Conservation (phyloP, 2,888 invertebrate genomes). For the Mythimna vitellina region DNA sequence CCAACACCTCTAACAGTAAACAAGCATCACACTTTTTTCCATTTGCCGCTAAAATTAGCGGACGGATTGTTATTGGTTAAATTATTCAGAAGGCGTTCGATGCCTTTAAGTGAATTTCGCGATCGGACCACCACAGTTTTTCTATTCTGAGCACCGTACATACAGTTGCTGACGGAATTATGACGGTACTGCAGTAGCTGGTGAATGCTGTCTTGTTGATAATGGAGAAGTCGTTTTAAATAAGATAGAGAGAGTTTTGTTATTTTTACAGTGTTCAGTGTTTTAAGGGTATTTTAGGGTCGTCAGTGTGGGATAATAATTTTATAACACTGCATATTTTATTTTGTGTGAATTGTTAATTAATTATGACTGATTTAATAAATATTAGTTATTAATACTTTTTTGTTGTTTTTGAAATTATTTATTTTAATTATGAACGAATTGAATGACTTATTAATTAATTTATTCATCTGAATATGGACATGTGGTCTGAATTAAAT, state of each 20-base stretch:
- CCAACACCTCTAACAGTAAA: constrained; percentile 25
- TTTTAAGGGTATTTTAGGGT: not conserved
- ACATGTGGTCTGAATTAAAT: no score
- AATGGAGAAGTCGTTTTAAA: constrained; percentile 9
- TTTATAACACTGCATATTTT: no score
- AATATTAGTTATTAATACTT: no score
- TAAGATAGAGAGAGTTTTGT: not conserved
- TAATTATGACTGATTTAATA: no score
- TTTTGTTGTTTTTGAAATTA: no score
- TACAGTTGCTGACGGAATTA: constrained; percentile 46
- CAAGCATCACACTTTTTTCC: constrained; percentile 74
- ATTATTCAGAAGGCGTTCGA: constrained; percentile 87
- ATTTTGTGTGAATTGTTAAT: no score
- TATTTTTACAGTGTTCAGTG: not conserved
- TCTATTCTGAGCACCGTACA: constrained; percentile 60
- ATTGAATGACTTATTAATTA: no score
- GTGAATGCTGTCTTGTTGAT: constrained; percentile 32
- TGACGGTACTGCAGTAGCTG: constrained; percentile 22
- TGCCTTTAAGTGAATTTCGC: constrained; percentile 89
- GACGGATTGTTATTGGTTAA: constrained; percentile 89
- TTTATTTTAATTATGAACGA: no score
- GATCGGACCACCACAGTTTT: constrained; percentile 76
- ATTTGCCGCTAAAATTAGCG: constrained; percentile 86
- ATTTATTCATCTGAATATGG: no score
- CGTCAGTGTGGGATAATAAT: no score